A percentile compares a stretch with the other conserved stretches of the same genome.
Conservation (phyloP, 1,140 invertebrate species). For the Pseudomyrmex concolor region DNA sequence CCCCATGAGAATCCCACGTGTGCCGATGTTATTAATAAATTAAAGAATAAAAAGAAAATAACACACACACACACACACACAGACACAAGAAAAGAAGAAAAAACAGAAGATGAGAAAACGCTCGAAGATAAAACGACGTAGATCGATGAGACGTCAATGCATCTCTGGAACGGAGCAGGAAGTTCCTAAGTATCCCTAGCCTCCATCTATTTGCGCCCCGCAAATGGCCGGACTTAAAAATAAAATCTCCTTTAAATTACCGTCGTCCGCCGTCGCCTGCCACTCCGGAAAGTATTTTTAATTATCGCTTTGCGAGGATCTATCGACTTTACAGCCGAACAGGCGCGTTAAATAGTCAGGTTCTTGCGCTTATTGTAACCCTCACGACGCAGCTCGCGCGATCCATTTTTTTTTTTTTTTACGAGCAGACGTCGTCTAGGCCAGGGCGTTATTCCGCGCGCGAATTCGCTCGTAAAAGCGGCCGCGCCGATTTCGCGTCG, state of each 20-base stretch:
- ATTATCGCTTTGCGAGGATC: constrained; percentile 25
- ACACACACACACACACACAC: no score
- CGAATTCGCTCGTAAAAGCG: constrained; percentile 15
- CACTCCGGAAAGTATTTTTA: constrained; percentile 50
- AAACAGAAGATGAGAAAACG: background rate
- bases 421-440: constrained; percentile 18
- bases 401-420: background rate
- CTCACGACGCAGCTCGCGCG: background rate
- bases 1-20: background rate
- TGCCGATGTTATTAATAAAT: constrained; percentile 12
- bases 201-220: constrained; percentile 18
- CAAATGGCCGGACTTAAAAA: constrained; percentile 41
- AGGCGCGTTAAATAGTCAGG: constrained; percentile 38
- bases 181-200: constrained; percentile 17
- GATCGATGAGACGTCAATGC: constrained; percentile 41
- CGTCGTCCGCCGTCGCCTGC: constrained; percentile 2
- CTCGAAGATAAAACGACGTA: constrained; percentile 5
- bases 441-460: background rate
- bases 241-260: constrained; percentile 53
- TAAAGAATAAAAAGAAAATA: background rate
- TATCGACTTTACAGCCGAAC: constrained; percentile 4
- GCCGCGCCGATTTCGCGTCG: background rate
- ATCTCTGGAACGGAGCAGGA: constrained; percentile 8
- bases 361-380: background rate
- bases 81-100: background rate